phyloP scores from a whole-genome alignment of 2,797 vertebrate genomes.

The Sebastes itinus region DNA sequence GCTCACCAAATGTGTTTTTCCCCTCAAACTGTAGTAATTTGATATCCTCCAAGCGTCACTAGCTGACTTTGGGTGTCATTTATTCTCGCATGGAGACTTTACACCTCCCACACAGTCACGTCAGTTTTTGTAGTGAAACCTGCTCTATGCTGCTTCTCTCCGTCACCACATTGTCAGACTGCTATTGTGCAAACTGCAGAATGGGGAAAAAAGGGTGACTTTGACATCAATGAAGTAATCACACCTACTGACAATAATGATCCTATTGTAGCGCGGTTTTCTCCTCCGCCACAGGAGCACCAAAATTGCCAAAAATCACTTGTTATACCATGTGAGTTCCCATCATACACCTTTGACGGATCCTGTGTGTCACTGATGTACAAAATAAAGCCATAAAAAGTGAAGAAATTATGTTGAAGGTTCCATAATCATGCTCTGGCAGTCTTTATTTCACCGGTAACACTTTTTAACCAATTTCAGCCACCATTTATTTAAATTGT shows the following conservation, averaged over 20 bases:
- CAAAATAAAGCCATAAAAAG: background rate
- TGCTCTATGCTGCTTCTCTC: background rate
- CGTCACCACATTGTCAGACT: background rate
- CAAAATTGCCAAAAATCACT: background rate
- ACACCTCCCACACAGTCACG: slow-evolving; percentile 14
- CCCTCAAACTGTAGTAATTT: slow-evolving; percentile 33
- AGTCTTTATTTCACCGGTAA: background rate
- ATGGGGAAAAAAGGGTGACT: background rate
- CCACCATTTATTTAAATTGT: background rate
- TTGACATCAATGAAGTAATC: slow-evolving; percentile 18
- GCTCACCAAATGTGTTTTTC: slow-evolving; percentile 29
- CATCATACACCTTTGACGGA: background rate
- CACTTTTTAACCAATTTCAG: background rate
- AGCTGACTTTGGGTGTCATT: slow-evolving; percentile 9
- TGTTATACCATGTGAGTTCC: background rate
- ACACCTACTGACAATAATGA: background rate
- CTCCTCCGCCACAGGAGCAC: background rate
- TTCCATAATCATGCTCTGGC: background rate
- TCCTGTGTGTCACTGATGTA: background rate
- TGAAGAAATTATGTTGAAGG: background rate
- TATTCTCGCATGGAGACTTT: slow-evolving; percentile 27
- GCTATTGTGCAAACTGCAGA: background rate
- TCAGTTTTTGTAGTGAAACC: slow-evolving; percentile 5
- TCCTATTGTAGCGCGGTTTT: background rate
- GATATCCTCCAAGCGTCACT: slow-evolving; percentile 15